Base-by-base conservation (phyloP, 2,888 invertebrate genomes). In the Melanostoma scalare region DNA sequence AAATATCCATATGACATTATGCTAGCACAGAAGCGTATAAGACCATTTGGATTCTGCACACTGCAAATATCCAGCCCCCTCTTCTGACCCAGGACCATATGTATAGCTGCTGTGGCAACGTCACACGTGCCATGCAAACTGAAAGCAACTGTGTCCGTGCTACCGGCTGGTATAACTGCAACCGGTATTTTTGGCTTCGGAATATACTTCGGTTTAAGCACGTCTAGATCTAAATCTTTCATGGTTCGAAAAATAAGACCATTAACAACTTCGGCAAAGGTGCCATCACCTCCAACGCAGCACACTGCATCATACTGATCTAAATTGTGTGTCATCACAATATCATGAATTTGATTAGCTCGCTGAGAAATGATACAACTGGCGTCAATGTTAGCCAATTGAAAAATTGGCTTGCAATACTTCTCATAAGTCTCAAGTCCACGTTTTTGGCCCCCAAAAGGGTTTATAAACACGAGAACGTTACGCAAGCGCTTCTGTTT, bases 261-360 rank as follows among this genome's bases (percentile, higher is more conserved):
- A 89, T 96, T 96, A 85, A 94, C 94, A 36, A 96, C 92, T 91
- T 97, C 97, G 5, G 96, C 94, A 87, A 96, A 95, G 52, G 96
- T 96, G 0, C 97, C 97, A 90, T 97, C 97, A 0, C 97, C 97
- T 0, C 97, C 97, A 6, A 97, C 95, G 89, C 95, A 95, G 20
- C 95, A 94, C 30, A 96, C 92, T 0, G 95, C 96, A 91, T 95
- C 93, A 86, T 92, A 93, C 86, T 91, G 91, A 82, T 94, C 93
- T 79, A 94, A 89, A 87, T 93, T 92, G 73, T 93, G 92, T 72
- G 91, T 92, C 60, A 96, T 90, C 2, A 91, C 86, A 31, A 93
- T 93, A 88, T 96, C 96, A 42, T 93, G 93, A 40, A 96, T 96
- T 90, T 96, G 96, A 89, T 96, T 95, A 30, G 94, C 94, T 75